Percentiles rank a stretch among this genome's conserved stretches.
Conservation (phyloP, 2,797 vertebrate species). For the Apodemus agrarius region DNA sequence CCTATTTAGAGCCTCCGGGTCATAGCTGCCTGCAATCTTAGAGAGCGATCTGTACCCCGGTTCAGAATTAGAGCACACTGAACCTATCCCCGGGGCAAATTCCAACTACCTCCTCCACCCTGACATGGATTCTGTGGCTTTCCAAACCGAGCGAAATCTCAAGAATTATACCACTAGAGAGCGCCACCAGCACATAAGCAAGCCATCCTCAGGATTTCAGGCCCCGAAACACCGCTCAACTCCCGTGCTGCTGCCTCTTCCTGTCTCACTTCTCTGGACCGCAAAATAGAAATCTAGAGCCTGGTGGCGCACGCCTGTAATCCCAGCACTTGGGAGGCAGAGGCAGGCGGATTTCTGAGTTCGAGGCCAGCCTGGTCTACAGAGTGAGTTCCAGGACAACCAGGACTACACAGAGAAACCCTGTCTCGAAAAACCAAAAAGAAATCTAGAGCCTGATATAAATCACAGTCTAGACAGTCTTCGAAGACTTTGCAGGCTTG, state of each 20-base stretch:
- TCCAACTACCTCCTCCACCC: slow-evolving; percentile 45
- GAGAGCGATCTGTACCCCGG: background rate
- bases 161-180: background rate
- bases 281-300: background rate
- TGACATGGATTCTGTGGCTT: slow-evolving; percentile 53
- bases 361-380: too few relatives aligned
- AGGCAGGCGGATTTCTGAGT: too few relatives aligned
- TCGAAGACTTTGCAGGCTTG: background rate
- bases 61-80: background rate
- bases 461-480: background rate
- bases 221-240: background rate
- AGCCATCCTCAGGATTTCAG: background rate
- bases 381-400: too few relatives aligned
- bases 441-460: background rate
- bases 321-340: too few relatives aligned
- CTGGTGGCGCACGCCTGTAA: too few relatives aligned
- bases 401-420: too few relatives aligned
- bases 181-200: background rate
- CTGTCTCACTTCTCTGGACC: background rate
- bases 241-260: background rate
- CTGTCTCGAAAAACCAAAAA: too few relatives aligned
- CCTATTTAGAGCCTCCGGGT: background rate
- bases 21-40: background rate
- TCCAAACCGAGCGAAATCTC: background rate
- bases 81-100: slow-evolving; percentile 67